These are phyloP conservation scores for Acanthurus leucopareius DNA, from an alignment of 2,797 vertebrate genomes.

Conservation along the genomic window DNA sequence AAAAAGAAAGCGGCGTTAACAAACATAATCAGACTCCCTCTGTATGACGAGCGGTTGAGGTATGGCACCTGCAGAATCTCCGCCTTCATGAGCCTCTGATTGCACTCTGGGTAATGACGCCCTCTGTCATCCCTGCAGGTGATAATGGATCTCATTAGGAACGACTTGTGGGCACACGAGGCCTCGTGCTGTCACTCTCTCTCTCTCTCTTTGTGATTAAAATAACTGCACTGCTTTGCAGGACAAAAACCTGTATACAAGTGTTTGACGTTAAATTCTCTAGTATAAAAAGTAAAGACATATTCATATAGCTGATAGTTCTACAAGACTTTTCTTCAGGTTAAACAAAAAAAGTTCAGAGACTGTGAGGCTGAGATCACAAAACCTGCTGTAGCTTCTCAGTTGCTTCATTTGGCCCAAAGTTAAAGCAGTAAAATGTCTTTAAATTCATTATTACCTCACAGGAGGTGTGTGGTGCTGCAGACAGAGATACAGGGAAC, in stretches of 20 bases:
- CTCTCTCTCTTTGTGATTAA: conserved; percentile 29
- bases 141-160: conserved; percentile 62
- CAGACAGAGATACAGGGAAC: too few relatives aligned
- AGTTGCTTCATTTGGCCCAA: background rate
- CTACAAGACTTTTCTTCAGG: conserved; percentile 25
- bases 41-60: conserved; percentile 39
- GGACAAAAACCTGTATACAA: conserved; percentile 52
- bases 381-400: background rate
- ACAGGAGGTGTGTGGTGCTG: background rate
- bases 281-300: conserved; percentile 67
- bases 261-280: conserved; percentile 60
- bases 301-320: conserved; percentile 42
- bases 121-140: conserved; percentile 62
- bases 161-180: conserved; percentile 47
- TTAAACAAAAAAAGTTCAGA: conserved; percentile 34
- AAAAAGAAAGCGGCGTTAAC: conserved; percentile 25
- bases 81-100: conserved; percentile 38
- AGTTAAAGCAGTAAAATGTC: too few relatives aligned
- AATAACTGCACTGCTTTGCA: conserved; percentile 52
- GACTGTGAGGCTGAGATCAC: conserved; percentile 37
- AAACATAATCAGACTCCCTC: conserved; percentile 29
- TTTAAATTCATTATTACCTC: too few relatives aligned
- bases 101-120: conserved; percentile 58
- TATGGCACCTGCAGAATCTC: conserved; percentile 46
- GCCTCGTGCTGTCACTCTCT: conserved; percentile 15